These are phyloP conservation scores for Atta texana DNA, from an alignment of 1,140 invertebrate species.

Conservation along the genomic window DNA sequence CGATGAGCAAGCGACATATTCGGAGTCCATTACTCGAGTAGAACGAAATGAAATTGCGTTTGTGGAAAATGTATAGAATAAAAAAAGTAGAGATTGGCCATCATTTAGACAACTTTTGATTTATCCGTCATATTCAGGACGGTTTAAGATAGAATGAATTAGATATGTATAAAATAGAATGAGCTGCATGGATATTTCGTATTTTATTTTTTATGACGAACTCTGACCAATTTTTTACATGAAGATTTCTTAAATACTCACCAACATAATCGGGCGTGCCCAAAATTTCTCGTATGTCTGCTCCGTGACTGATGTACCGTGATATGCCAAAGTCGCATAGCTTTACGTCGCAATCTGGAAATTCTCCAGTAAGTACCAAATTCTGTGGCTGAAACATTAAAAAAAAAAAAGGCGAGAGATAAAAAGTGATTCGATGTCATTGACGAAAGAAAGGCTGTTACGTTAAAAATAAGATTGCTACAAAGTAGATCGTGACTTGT, in stretches of 20 bases:
- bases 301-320: slow-evolving; percentile 94
- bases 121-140: too few species aligned
- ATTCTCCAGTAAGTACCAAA: slow-evolving; percentile 92
- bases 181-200: too few species aligned
- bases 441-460: not conserved
- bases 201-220: too few species aligned
- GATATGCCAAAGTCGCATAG: slow-evolving; percentile 98
- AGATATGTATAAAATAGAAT: too few species aligned
- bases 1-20: not conserved
- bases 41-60: not conserved
- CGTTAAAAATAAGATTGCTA: not conserved
- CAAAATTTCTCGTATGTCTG: slow-evolving; percentile 96
- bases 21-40: not conserved
- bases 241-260: slow-evolving; percentile 85
- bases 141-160: too few species aligned
- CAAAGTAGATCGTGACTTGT: not conserved
- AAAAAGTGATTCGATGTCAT: not conserved
- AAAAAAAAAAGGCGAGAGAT: slow-evolving; percentile 72
- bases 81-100: too few species aligned
- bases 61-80: not conserved
- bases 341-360: slow-evolving; percentile 92
- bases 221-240: too few species aligned
- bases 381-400: slow-evolving; percentile 93
- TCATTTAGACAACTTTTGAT: too few species aligned
- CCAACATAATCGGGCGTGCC: slow-evolving; percentile 97